Evolutionary conservation across 2,888 invertebrate species (phyloP).

Genomic region (Sacculina carcini): DNA sequence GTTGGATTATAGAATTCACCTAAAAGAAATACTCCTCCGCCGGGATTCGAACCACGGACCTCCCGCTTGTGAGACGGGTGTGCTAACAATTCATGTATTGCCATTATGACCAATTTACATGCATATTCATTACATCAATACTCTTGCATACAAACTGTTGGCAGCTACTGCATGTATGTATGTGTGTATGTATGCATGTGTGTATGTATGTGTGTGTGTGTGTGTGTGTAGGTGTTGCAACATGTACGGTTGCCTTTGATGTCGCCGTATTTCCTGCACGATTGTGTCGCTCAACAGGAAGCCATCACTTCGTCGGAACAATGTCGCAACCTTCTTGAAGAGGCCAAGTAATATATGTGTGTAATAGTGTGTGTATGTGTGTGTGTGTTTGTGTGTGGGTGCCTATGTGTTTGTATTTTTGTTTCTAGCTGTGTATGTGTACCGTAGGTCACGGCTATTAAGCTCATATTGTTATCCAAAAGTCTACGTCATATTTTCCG

Average conservation of each 20-base stretch:
- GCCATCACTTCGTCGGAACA: constrained; percentile 19
- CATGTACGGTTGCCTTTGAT: constrained; percentile 24
- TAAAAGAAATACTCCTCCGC: too few species aligned
- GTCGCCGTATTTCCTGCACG: constrained; percentile 25
- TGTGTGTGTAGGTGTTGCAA: constrained; percentile 17
- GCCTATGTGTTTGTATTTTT: not conserved
- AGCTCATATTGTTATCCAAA: too few species aligned
- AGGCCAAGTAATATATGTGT: constrained; percentile 18
- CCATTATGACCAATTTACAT: not conserved
- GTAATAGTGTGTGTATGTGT: not conserved
- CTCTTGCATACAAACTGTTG: not conserved
- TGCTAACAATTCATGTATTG: not conserved
- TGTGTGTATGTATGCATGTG: not conserved
- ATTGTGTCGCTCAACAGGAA: constrained; percentile 21
- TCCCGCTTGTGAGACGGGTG: too few species aligned
- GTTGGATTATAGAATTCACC: too few species aligned
- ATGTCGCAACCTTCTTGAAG: constrained; percentile 22
- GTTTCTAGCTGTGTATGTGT: not conserved
- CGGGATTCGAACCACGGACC: too few species aligned
- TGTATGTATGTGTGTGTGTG: constrained; percentile 5
- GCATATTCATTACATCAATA: not conserved
- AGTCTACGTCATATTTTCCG: too few species aligned
- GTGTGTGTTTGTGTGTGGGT: not conserved
- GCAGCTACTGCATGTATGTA: not conserved
- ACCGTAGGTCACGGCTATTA: too few species aligned